These are phyloP conservation scores for Thereva nobilitata DNA, from an alignment of 2,888 invertebrate genomes.

Conservation along the genomic window DNA sequence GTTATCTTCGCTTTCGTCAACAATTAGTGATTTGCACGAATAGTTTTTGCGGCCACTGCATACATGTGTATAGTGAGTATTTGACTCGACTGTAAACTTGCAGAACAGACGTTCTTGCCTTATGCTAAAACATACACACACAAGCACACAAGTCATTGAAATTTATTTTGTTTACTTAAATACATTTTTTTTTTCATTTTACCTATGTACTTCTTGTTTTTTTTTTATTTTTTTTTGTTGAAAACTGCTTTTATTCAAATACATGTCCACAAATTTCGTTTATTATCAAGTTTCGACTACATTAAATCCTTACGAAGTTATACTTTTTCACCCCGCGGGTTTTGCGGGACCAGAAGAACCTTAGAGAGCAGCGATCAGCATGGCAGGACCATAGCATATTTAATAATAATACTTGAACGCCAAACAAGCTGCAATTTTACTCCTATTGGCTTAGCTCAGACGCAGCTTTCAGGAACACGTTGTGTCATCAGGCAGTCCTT, in stretches of 20 bases:
- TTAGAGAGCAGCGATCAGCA: neutral
- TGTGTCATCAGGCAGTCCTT: conserved; percentile 86
- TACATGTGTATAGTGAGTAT: no score
- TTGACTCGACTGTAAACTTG: no score
- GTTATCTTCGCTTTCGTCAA: no score
- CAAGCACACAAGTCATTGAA: conserved; percentile 8
- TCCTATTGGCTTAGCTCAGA: conserved; percentile 61
- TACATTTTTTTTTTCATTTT: conserved; percentile 9
- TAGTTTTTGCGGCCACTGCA: no score
- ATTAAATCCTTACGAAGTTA: conserved; percentile 1
- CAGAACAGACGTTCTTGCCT: neutral
- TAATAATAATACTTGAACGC: neutral
- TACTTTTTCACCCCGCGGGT: neutral
- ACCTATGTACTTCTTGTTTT: neutral
- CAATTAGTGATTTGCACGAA: no score
- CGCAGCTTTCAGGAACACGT: conserved; percentile 86
- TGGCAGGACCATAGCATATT: conserved; percentile 1
- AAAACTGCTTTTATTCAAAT: no score
- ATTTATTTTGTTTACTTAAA: conserved; percentile 4
- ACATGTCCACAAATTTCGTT: conserved; percentile 7
- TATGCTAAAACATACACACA: conserved; percentile 15
- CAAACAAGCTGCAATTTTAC: no score
- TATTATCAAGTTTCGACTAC: conserved; percentile 16
- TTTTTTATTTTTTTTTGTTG: no score
- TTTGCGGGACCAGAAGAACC: no score